These are phyloP conservation scores for Thamnaconus septentrionalis DNA, from an alignment of 2,113 vertebrate genomes.

Conservation along the genomic window DNA sequence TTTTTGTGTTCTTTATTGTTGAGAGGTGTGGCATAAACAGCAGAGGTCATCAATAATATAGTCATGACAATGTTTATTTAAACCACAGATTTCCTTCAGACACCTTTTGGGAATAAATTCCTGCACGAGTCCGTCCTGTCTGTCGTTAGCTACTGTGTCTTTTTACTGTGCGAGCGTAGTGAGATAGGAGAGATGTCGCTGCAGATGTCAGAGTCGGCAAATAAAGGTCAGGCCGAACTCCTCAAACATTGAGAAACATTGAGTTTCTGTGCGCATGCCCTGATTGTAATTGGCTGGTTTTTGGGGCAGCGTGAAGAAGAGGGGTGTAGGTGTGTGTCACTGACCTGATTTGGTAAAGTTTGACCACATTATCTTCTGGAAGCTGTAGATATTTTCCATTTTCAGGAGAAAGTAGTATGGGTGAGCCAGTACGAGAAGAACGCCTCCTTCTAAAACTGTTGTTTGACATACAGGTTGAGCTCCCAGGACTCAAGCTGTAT, in stretches of 20 bases:
- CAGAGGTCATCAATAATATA: conserved; percentile 64
- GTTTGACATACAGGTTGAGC: too few relatives aligned
- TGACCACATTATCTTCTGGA: not conserved
- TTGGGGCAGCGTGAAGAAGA: conserved; percentile 8
- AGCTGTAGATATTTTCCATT: not conserved
- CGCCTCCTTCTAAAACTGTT: too few relatives aligned
- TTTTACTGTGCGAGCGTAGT: conserved; percentile 27
- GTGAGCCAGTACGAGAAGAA: too few relatives aligned
- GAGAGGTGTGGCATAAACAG: conserved; percentile 44
- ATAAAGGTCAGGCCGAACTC: conserved; percentile 69
- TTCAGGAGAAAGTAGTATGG: too few relatives aligned
- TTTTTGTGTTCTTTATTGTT: not conserved
- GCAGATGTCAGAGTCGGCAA: conserved; percentile 36
- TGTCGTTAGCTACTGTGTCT: conserved; percentile 53
- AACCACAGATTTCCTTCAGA: conserved; percentile 58
- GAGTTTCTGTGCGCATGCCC: conserved; percentile 17
- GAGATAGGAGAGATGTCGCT: conserved; percentile 66
- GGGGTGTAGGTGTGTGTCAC: not conserved
- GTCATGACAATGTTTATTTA: conserved; percentile 65
- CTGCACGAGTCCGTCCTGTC: conserved; percentile 63
- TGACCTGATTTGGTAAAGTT: not conserved
- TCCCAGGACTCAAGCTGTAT: too few relatives aligned
- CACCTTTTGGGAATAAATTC: conserved; percentile 60
- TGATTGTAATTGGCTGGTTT: conserved; percentile 27
- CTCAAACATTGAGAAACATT: conserved; percentile 45